A percentile compares a stretch with the other conserved stretches of the same genome.
Conservation (phyloP, 2,888 invertebrate genomes). For the Phalera bucephala region DNA sequence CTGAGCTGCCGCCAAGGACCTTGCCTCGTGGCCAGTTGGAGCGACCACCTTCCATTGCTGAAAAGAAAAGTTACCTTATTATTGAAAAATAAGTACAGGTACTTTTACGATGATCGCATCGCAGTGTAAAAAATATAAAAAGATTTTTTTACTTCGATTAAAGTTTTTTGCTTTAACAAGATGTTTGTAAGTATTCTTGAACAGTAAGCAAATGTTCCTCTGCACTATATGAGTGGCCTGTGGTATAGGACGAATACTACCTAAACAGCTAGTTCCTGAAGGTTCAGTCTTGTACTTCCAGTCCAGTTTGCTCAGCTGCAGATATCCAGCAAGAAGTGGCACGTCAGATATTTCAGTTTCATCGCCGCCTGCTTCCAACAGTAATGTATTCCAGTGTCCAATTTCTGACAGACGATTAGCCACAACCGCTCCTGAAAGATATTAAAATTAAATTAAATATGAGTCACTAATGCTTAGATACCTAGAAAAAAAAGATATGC, state of each 20-base stretch:
- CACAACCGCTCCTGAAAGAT: constrained; percentile 87
- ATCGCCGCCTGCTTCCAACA: constrained; percentile 94
- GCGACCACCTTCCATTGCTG: constrained; percentile 92
- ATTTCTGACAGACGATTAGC: constrained; percentile 92
- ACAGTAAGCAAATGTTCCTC: too few relatives aligned
- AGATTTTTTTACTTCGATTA: too few relatives aligned
- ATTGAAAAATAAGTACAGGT: too few relatives aligned
- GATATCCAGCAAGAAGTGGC: constrained; percentile 92
- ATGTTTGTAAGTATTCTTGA: too few relatives aligned
- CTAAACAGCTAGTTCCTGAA: constrained; percentile 90
- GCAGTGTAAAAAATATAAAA: too few relatives aligned
- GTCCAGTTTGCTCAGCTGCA: constrained; percentile 93
- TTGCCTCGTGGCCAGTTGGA: constrained; percentile 97
- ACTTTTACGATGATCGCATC: too few relatives aligned
- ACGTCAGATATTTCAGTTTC: constrained; percentile 96
- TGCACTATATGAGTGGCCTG: too few relatives aligned
- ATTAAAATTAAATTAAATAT: too few relatives aligned
- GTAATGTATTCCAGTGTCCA: constrained; percentile 89
- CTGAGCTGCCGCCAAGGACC: constrained; percentile 94
- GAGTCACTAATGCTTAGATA: too few relatives aligned
- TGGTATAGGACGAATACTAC: too few relatives aligned
- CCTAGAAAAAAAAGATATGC: too few relatives aligned
- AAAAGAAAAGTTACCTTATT: too few relatives aligned
- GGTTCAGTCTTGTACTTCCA: constrained; percentile 98
- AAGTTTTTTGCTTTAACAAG: constrained; percentile 50